Evolutionary conservation across 2,797 vertebrate species (phyloP).

Genomic region (Lithobates sylvaticus): DNA sequence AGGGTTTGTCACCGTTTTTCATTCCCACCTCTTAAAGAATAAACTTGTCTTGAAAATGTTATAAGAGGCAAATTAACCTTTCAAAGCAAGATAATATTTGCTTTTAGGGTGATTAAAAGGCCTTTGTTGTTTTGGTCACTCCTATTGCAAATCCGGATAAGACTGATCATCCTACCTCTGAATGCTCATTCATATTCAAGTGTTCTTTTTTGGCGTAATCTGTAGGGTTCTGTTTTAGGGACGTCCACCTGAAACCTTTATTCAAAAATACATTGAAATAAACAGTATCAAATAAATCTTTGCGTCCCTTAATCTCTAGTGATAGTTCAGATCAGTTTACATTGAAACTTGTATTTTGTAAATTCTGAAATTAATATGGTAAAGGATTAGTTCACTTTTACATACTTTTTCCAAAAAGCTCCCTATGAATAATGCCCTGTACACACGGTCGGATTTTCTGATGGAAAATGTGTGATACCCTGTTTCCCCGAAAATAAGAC

Average conservation of each 20-base stretch:
- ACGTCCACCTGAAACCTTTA: background rate
- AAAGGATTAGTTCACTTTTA: no score
- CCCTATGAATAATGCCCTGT: no score
- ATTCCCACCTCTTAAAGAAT: conserved; percentile 40
- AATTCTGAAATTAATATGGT: no score
- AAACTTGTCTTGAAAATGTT: conserved; percentile 54
- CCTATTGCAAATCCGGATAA: background rate
- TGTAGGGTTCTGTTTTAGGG: background rate
- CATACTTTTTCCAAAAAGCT: no score
- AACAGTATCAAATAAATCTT: no score
- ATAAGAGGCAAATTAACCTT: conserved; percentile 13
- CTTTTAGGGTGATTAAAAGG: background rate
- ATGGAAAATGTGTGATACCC: no score
- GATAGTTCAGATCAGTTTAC: no score
- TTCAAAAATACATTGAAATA: background rate
- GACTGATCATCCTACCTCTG: background rate
- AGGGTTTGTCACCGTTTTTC: conserved; percentile 45
- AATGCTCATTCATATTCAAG: background rate
- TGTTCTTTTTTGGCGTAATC: conserved; percentile 8
- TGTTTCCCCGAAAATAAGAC: no score
- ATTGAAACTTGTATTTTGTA: no score
- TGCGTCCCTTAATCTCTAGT: background rate
- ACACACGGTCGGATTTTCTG: no score
- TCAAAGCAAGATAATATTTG: conserved; percentile 15
- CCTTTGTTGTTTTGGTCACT: background rate